Evolutionary conservation across 2,888 invertebrate genomes (phyloP).

Genomic region (Agonopterix heracliana): DNA sequence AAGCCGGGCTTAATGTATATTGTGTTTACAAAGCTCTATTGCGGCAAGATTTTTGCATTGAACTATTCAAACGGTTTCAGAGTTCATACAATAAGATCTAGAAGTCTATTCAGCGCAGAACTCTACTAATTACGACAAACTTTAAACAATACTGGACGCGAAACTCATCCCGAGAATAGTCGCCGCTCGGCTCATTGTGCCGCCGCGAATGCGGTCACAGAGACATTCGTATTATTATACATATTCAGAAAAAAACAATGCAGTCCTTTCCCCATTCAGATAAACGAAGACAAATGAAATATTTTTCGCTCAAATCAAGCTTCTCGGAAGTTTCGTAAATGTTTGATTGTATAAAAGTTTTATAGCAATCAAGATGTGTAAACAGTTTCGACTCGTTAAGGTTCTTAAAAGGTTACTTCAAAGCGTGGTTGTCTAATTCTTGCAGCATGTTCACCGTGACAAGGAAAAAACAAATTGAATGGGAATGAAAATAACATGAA

Average conservation of each 20-base stretch:
- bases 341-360: too few relatives aligned
- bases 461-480: too few relatives aligned
- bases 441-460: too few relatives aligned
- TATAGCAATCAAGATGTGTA: too few relatives aligned
- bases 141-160: conserved; percentile 74
- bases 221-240: conserved; percentile 63
- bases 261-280: conserved; percentile 60
- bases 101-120: conserved; percentile 66
- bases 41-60: conserved; percentile 15
- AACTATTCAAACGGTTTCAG: conserved; percentile 18
- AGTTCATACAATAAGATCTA: conserved; percentile 59
- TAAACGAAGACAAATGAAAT: conserved; percentile 58
- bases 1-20: too few relatives aligned
- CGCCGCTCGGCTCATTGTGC: conserved; percentile 64
- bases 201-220: conserved; percentile 69
- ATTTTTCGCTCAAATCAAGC: conserved; percentile 36
- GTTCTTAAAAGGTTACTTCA: too few relatives aligned
- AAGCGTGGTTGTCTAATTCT: too few relatives aligned
- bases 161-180: conserved; percentile 71
- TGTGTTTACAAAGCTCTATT: too few relatives aligned
- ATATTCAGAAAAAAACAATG: conserved; percentile 70
- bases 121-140: conserved; percentile 73
- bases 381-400: too few relatives aligned
- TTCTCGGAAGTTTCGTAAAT: too few relatives aligned
- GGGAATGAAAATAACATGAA: too few relatives aligned